Evolutionary conservation across 1,140 invertebrate species (phyloP), one percentile per base, ranked within the genome.

Genomic region (Bilobella aurantiaca): DNA sequence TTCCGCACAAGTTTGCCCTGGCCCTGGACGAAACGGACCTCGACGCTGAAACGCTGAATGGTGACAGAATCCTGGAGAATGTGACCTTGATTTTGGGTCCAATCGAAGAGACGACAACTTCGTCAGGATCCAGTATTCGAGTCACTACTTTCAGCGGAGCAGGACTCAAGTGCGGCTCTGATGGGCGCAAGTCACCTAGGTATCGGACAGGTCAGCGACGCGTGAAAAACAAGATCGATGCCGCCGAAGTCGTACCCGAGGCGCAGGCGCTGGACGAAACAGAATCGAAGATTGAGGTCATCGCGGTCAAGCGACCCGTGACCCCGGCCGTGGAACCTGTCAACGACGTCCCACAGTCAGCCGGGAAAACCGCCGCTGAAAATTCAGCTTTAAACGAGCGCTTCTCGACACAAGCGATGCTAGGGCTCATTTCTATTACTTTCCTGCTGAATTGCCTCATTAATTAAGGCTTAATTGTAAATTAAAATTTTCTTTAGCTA

Each of bases 1-100:
- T 86, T 73, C 59, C 47, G 31, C 66, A 60, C 28, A 64, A 84
- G 85, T 63, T 76, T 29, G 58, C 32, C 28, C 32, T 59, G 12
- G 57, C 28, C 57, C 21, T 58, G 23, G 57, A 25, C 23, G 49
- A 53, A 23, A 53, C 49, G 23, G 49, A 53, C 25, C 25, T 53
- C 14, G 21, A 53, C 49, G 8, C 23, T 53, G 12, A 25, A n/a
- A n/a, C n/a, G 28, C 58, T 59, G 14, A 59, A 59, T 12, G 28
- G 58, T 28, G 31, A 12, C 12, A 59, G 23, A 23, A 53, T 23
- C 5, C 23, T 23, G 12, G 12, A 53, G 23, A 53, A 53, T 53
- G 12, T 21, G 37, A 37, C 32, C 37, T 14, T 47, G 60, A 34
- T 56, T 30, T 21, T 31, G 64, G 58, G 47, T 57, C 63, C 34